A percentile compares a stretch with the other conserved stretches of the same genome.
Evolutionary conservation across 2,113 vertebrate genomes (phyloP).

Genomic region (Motacilla alba): DNA sequence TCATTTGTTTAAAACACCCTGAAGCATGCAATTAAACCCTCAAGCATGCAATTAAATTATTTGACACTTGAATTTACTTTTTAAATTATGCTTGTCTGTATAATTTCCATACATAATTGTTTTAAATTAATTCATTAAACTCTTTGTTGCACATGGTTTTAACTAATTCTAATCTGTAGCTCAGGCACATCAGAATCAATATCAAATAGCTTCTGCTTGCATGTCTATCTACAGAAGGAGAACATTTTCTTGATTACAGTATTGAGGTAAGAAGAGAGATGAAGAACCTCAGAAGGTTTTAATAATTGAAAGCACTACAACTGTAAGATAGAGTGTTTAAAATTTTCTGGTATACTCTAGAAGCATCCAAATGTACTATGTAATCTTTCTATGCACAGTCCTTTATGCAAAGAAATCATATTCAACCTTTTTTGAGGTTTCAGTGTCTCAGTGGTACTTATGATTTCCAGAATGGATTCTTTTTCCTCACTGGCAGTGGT

Average conservation of each 20-base stretch:
- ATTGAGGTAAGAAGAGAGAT: not conserved
- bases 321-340: not conserved
- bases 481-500: not conserved
- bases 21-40: not conserved
- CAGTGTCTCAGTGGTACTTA: not conserved
- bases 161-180: not conserved
- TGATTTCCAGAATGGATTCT: not conserved
- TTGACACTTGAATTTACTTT: constrained; percentile 9
- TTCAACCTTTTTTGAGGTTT: not conserved
- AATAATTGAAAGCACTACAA: not conserved
- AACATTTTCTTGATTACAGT: not conserved
- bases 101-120: constrained; percentile 9
- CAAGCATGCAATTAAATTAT: constrained; percentile 16
- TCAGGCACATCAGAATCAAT: not conserved
- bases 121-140: constrained; percentile 17
- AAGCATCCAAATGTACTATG: not conserved
- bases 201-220: not conserved
- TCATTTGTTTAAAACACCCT: constrained; percentile 3
- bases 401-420: not conserved
- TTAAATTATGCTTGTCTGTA: not conserved
- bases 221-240: not conserved
- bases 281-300: not conserved
- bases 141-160: not conserved
- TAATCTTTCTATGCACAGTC: not conserved
- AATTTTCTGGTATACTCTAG: not conserved